phyloP scores from a whole-genome alignment of 2,888 invertebrate genomes.

The Thereva unica region DNA sequence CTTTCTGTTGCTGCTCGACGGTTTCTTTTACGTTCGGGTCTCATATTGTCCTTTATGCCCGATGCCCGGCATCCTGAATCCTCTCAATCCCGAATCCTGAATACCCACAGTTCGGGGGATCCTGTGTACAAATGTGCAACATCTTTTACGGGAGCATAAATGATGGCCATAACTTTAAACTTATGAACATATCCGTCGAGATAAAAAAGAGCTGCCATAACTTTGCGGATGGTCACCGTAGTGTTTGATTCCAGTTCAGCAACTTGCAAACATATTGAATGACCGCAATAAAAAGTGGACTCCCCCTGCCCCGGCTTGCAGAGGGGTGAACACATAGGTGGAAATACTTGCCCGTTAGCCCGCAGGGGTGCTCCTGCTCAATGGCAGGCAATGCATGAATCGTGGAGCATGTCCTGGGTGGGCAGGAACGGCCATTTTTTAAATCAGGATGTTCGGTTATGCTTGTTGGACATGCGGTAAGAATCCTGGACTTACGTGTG shows the following conservation, averaged over 20 bases:
- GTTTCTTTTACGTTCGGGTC: slow-evolving; percentile 27
- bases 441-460: slow-evolving; percentile 7
- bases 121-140: slow-evolving; percentile 37
- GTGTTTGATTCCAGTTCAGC: slow-evolving; percentile 42
- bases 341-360: neutral
- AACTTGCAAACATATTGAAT: slow-evolving; percentile 43
- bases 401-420: neutral
- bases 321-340: slow-evolving; percentile 1
- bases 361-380: neutral
- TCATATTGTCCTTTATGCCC: slow-evolving; percentile 27
- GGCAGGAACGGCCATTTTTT: no score
- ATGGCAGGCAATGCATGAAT: neutral
- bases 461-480: slow-evolving; percentile 7
- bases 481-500: slow-evolving; percentile 7
- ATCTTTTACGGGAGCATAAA: slow-evolving; percentile 40
- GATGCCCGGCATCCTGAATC: slow-evolving; percentile 5
- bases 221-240: slow-evolving; percentile 42
- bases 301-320: neutral
- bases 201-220: slow-evolving; percentile 39
- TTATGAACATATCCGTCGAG: slow-evolving; percentile 38
- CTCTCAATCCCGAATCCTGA: neutral
- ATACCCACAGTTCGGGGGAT: neutral
- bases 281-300: slow-evolving; percentile 41
- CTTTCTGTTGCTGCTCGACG: slow-evolving; percentile 21
- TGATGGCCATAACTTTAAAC: slow-evolving; percentile 41